These are phyloP conservation scores for Gila robusta DNA, from an alignment of 2,797 vertebrate species.

Conservation along the genomic window DNA sequence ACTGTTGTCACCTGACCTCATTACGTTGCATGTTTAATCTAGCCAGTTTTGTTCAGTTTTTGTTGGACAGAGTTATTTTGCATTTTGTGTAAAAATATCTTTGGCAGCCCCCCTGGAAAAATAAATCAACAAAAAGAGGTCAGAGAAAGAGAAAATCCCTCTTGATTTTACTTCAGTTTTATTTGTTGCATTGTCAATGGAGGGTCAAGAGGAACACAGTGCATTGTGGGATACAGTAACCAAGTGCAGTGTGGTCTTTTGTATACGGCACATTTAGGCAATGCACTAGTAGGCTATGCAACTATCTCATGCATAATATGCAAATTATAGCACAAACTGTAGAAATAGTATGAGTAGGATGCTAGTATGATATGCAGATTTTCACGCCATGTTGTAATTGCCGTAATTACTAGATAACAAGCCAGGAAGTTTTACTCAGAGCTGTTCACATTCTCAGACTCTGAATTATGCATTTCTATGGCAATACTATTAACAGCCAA, in stretches of 20 bases:
- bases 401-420: background rate
- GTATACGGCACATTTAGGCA: background rate
- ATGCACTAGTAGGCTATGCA: no score
- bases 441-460: background rate
- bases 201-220: background rate
- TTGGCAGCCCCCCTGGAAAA: background rate
- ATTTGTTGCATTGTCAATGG: background rate
- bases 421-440: background rate
- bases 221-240: background rate
- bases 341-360: background rate
- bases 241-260: background rate
- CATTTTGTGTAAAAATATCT: background rate
- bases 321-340: background rate
- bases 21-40: no score
- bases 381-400: background rate
- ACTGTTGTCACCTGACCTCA: background rate
- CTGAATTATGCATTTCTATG: slow-evolving; percentile 15
- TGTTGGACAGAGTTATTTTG: background rate
- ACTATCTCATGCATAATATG: background rate
- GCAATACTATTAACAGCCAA: background rate
- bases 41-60: background rate
- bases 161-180: background rate
- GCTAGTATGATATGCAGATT: background rate
- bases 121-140: background rate
- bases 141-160: background rate